Evolutionary conservation across 1,140 invertebrate species (phyloP).

Genomic region (Phocides pigmalion): DNA sequence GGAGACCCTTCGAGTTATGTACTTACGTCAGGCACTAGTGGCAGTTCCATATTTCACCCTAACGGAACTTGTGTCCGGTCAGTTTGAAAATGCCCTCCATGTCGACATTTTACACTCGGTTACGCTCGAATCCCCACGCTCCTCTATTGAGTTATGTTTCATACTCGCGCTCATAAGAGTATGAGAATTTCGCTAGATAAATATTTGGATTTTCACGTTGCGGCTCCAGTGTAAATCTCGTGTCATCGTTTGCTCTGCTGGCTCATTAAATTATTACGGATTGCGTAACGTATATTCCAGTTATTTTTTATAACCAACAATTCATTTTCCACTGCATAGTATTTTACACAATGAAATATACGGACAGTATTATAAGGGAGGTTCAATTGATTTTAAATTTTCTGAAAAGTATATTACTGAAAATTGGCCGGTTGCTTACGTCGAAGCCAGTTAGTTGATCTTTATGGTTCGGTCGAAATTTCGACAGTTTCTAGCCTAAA

Average conservation of each 20-base stretch:
- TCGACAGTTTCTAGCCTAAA: too few relatives aligned
- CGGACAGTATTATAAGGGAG: neutral
- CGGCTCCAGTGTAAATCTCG: neutral
- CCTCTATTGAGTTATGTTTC: constrained; percentile 74
- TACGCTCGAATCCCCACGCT: constrained; percentile 60
- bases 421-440: too few relatives aligned
- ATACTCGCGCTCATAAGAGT: constrained; percentile 46
- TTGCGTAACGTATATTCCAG: neutral
- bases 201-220: constrained; percentile 34
- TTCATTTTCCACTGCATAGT: too few relatives aligned
- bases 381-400: too few relatives aligned
- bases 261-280: constrained; percentile 20
- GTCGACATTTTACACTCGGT: constrained; percentile 75
- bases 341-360: neutral
- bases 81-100: constrained; percentile 71
- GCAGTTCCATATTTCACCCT: constrained; percentile 61
- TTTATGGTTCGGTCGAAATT: too few relatives aligned
- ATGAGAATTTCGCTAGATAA: constrained; percentile 24
- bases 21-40: constrained; percentile 42
- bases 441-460: too few relatives aligned
- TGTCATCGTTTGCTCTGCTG: constrained; percentile 3
- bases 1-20: neutral
- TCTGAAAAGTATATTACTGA: too few relatives aligned
- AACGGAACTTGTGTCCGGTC: constrained; percentile 56
- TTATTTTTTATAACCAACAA: too few relatives aligned